These are phyloP conservation scores for Acheta domesticus DNA, from an alignment of 2,888 invertebrate species.

Conservation along the genomic window DNA sequence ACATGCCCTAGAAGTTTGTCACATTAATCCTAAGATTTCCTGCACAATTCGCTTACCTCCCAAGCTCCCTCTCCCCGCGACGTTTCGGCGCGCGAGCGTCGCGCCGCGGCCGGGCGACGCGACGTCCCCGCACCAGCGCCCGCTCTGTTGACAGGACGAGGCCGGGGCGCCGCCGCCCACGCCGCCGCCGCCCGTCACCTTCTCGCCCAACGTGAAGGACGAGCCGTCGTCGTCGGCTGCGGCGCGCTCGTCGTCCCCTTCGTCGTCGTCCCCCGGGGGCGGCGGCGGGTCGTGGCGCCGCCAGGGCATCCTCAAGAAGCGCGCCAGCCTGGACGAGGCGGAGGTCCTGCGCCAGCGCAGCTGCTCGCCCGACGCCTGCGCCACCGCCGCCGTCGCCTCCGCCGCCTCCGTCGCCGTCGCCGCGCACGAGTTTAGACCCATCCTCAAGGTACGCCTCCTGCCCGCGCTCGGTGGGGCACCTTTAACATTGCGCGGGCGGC, in stretches of 20 bases:
- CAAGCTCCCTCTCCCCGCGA: no score
- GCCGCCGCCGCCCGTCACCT: constrained; percentile 66
- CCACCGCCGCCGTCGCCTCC: constrained; percentile 42
- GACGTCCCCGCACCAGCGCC: no score
- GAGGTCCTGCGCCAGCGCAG: constrained; percentile 66
- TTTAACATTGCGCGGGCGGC: no score
- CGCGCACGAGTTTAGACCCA: constrained; percentile 57
- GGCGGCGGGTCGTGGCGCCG: constrained; percentile 44
- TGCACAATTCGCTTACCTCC: no score
- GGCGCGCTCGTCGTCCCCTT: background rate
- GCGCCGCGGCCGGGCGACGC: no score
- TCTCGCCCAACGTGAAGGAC: constrained; percentile 72
- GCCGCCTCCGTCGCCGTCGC: constrained; percentile 47
- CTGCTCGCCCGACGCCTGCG: constrained; percentile 65
- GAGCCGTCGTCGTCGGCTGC: constrained; percentile 52
- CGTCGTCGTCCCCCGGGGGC: background rate
- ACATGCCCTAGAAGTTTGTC: no score
- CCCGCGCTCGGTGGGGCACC: no score
- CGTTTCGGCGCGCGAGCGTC: no score
- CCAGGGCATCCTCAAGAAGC: constrained; percentile 79
- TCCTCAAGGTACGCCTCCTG: constrained; percentile 54
- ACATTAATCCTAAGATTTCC: no score
- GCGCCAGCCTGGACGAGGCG: constrained; percentile 76
- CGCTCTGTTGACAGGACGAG: constrained; percentile 43
- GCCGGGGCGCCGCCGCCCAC: constrained; percentile 48